A percentile compares a stretch with the other conserved stretches of the same genome.
Evolutionary conservation across 2,797 vertebrate genomes (phyloP).

Genomic region (Aplochiton taeniatus): DNA sequence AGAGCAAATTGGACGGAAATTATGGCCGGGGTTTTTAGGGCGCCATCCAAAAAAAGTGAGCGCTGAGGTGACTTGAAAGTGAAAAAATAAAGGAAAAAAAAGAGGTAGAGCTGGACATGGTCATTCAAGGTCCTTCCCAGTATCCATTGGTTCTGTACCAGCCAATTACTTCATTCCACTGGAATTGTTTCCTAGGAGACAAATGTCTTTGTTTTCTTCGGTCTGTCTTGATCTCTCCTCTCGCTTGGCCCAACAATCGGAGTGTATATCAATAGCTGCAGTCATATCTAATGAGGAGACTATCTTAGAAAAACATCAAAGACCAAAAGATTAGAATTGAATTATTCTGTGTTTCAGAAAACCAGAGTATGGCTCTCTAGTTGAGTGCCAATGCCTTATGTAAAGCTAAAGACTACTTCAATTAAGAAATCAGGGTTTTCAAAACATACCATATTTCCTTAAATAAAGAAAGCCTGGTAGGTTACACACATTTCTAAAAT

Average conservation of each 20-base stretch:
- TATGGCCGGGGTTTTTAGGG: conserved; percentile 69
- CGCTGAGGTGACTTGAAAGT: conserved; percentile 72
- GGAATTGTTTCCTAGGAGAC: conserved; percentile 22
- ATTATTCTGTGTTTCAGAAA: conserved; percentile 15
- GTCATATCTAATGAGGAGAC: conserved; percentile 33
- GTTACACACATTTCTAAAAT: no score
- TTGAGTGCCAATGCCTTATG: conserved; percentile 26
- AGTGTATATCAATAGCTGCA: conserved; percentile 25
- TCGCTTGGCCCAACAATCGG: conserved; percentile 19
- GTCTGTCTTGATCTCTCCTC: conserved; percentile 33
- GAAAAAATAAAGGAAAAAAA: conserved; percentile 50
- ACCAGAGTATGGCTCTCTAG: conserved; percentile 14
- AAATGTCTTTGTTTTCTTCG: conserved; percentile 42
- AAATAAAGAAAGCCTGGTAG: not conserved
- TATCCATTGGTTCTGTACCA: conserved; percentile 58
- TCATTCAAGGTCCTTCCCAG: conserved; percentile 66
- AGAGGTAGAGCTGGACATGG: conserved; percentile 49
- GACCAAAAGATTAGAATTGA: conserved; percentile 33
- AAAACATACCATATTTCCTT: not conserved
- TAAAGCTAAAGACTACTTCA: conserved; percentile 14
- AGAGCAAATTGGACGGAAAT: conserved; percentile 74
- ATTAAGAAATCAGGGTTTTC: conserved; percentile 1
- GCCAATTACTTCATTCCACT: conserved; percentile 44
- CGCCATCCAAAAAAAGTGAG: conserved; percentile 54
- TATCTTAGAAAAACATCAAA: conserved; percentile 31